A percentile compares a stretch with the other conserved stretches of the same genome.
Evolutionary conservation across 2,888 invertebrate genomes (phyloP).

Genomic region (Cyaniris semiargus): DNA sequence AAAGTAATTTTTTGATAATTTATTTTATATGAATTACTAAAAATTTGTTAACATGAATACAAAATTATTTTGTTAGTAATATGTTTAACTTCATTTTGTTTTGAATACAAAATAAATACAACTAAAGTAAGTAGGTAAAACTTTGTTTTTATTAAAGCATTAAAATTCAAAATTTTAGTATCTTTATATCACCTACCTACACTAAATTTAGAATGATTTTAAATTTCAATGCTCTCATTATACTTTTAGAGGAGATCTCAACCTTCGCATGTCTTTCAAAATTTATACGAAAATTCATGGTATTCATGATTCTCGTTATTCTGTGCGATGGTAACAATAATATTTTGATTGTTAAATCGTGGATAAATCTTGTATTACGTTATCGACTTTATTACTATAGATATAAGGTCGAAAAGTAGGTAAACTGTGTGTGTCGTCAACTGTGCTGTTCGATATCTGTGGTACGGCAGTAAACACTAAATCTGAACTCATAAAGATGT

Average conservation of each 20-base stretch:
- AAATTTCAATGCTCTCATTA: background rate
- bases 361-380: background rate
- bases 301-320: background rate
- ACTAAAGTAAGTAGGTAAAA: background rate
- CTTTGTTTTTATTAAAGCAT: background rate
- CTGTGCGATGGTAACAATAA: background rate
- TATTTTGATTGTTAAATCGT: background rate
- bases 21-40: no score
- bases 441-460: slow-evolving; percentile 4
- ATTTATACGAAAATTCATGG: background rate
- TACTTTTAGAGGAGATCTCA: background rate
- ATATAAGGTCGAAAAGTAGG: background rate
- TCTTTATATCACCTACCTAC: background rate
- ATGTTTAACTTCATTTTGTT: no score
- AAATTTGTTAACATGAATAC: no score
- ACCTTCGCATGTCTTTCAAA: background rate
- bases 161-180: background rate
- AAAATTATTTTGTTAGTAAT: no score
- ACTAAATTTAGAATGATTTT: background rate
- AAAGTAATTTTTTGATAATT: no score
- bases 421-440: background rate
- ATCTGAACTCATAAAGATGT: slow-evolving; percentile 19
- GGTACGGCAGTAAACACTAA: slow-evolving; percentile 19
- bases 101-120: no score
- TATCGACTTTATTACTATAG: background rate